Evolutionary conservation across 1,140 invertebrate species (phyloP).

Genomic region (Orchesella cincta): DNA sequence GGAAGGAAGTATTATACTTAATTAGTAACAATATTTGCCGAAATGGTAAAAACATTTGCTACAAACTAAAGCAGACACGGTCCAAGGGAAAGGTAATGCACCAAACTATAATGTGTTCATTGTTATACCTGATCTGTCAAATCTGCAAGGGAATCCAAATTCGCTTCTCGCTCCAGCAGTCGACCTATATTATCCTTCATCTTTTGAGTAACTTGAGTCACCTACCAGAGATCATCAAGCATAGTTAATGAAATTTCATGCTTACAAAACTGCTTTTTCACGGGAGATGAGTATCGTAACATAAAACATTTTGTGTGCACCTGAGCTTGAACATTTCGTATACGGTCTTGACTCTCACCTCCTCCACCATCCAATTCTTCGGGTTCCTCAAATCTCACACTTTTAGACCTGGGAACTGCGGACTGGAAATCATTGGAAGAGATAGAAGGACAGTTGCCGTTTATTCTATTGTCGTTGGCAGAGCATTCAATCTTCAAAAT

Average conservation of each 20-base stretch:
- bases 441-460: no score
- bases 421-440: background rate
- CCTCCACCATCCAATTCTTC: slow-evolving; percentile 28
- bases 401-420: slow-evolving; percentile 37
- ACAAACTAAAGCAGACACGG: no score
- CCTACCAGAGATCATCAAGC: slow-evolving; percentile 24
- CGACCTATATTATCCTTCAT: slow-evolving; percentile 43
- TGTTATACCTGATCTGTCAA: slow-evolving; percentile 46
- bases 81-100: no score
- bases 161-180: slow-evolving; percentile 42
- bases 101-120: no score
- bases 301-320: background rate
- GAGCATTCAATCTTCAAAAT: slow-evolving; percentile 16
- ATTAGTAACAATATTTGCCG: no score
- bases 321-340: background rate
- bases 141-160: slow-evolving; percentile 42
- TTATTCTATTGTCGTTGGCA: background rate
- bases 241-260: background rate
- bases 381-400: slow-evolving; percentile 43
- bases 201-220: slow-evolving; percentile 39
- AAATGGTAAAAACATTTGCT: no score
- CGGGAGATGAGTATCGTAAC: background rate
- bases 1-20: no score
- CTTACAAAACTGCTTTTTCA: background rate
- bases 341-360: background rate